Evolutionary conservation across 2,888 invertebrate species (phyloP).

Genomic region (Melitaea athalia): DNA sequence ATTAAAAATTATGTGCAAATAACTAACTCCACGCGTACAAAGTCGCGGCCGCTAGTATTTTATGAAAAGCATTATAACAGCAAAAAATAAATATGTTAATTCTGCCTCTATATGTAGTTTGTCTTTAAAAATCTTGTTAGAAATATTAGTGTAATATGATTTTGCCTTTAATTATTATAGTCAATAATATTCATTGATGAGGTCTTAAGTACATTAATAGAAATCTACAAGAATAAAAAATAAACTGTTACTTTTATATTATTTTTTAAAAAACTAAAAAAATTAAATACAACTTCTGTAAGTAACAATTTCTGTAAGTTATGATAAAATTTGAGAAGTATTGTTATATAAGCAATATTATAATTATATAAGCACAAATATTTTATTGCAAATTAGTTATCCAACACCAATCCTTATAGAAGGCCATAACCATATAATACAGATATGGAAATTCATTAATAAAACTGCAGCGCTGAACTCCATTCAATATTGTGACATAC

Average conservation of each 20-base stretch:
- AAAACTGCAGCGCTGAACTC: not conserved
- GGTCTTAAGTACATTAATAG: no score
- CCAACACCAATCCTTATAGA: constrained; percentile 2
- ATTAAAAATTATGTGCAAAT: no score
- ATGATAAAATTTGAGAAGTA: not conserved
- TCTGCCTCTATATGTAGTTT: no score
- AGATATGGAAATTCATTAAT: not conserved
- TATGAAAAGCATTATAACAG: no score
- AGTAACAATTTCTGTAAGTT: not conserved
- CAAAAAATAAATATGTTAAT: no score
- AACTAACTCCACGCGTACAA: no score
- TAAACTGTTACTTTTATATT: not conserved
- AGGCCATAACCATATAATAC: not conserved
- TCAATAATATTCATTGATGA: no score
- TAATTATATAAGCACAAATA: constrained; percentile 5
- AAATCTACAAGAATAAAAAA: no score
- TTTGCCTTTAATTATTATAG: no score
- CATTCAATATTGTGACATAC: not conserved
- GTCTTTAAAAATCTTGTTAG: no score
- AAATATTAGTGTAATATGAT: no score
- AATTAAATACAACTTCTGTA: not conserved
- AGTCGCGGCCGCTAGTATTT: no score
- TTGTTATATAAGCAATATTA: not conserved
- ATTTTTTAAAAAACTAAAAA: not conserved
- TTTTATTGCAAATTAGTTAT: not conserved